Base-by-base conservation (phyloP, 2,888 invertebrate genomes). In the Prenolepis imparis region DNA sequence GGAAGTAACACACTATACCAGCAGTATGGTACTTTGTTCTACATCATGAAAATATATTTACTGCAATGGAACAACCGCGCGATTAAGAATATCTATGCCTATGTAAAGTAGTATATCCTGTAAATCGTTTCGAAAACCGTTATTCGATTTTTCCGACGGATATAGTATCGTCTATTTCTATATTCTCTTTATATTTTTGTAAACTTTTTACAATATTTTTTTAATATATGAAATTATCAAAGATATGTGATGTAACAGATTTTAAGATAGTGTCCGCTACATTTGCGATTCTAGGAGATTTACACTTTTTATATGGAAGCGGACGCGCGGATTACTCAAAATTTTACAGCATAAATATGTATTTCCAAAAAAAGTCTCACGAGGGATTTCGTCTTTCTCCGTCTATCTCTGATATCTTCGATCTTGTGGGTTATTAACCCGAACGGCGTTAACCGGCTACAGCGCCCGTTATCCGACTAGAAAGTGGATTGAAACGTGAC, bases 401-500 rank as follows among this genome's bases (percentile, higher is more conserved):
- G 6, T 6, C 5, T 48, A 36, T 48, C 59, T 74, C 44, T 59
- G 59, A 67, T 67, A 81, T 59, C 59, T 52, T 82, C 48, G 61
- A 73, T 64, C 72, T 21, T 21, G 78, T 48, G 48, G 80, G 81
- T 84, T 81, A 67, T 81, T 84, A 73, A 64, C 81, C 83, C 39
- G 39, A 57, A 44, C 44, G 55, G 36, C 64, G 55, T 21, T 48
- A 55, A 68, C 55, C 70, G 41, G 28, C 48, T 61, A 66, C 59
- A 77, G 61, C 55, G 52, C 36, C 59, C 64, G 78, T 80, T 78
- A 68, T 78, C 82, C 61, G 82, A 64, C 57, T 82, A 84, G 84
- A 84, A 82, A 84, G 74, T 84, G 68, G 84, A 84, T 82, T 74
- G 84, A 82, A 84, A 84, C 83, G 68, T 70, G 64, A 70, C 68